Evolutionary conservation across 2,888 invertebrate genomes (phyloP).

Genomic region (Eustalomyia histrio): DNA sequence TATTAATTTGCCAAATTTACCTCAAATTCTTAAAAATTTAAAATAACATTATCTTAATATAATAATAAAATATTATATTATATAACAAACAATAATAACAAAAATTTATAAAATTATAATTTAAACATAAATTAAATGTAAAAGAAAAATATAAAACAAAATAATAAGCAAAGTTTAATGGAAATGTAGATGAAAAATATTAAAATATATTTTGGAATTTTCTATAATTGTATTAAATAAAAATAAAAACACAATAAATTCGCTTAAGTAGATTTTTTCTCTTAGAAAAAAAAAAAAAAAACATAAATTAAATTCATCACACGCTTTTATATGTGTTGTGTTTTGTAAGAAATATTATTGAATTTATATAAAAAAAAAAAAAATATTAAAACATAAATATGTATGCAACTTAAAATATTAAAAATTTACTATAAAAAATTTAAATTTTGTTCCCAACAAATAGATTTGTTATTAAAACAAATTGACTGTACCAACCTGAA

Average conservation of each 20-base stretch:
- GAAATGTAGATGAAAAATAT: conserved; percentile 39
- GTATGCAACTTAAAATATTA: too few relatives aligned
- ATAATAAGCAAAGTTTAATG: conserved; percentile 20
- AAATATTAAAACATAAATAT: too few relatives aligned
- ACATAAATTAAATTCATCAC: background rate
- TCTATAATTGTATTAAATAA: background rate
- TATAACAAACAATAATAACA: conserved; percentile 43
- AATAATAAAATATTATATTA: conserved; percentile 57
- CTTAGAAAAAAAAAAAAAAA: background rate
- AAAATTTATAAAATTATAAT: conserved; percentile 47
- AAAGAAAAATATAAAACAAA: conserved; percentile 44
- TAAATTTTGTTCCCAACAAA: too few relatives aligned
- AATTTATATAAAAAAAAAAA: background rate
- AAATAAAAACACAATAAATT: background rate
- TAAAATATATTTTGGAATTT: conserved; percentile 28
- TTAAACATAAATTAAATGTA: conserved; percentile 34
- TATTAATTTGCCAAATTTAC: conserved; percentile 79
- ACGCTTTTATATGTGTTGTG: conserved; percentile 6
- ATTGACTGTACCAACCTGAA: too few relatives aligned
- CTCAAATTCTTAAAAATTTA: conserved; percentile 72
- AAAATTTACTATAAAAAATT: too few relatives aligned
- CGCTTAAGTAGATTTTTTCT: conserved; percentile 33
- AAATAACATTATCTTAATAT: conserved; percentile 56
- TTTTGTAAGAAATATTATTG: background rate
- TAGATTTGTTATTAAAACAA: too few relatives aligned